These are phyloP conservation scores for Machimus rusticus DNA, from an alignment of 2,888 invertebrate genomes.

Conservation along the genomic window DNA sequence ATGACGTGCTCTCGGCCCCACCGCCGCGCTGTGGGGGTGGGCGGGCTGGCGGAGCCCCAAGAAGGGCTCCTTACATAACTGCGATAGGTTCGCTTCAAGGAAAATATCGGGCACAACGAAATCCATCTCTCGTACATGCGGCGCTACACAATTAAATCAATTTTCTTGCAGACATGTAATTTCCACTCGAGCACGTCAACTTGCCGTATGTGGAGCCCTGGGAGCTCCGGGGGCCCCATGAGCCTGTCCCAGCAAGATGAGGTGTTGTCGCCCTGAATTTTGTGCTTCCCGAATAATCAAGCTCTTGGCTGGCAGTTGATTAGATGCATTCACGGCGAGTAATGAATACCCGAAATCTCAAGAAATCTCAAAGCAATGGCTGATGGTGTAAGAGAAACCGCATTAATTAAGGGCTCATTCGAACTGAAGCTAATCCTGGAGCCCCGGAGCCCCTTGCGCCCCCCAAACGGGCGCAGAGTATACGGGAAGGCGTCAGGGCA, in stretches of 20 bases:
- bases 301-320: background rate
- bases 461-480: background rate
- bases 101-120: background rate
- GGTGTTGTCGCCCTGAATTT: background rate
- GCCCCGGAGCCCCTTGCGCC: too few relatives aligned
- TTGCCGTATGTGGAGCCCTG: background rate
- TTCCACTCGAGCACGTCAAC: conserved; percentile 10
- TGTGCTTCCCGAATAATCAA: background rate
- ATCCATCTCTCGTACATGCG: background rate
- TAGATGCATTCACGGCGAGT: conserved; percentile 13
- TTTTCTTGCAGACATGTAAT: conserved; percentile 25
- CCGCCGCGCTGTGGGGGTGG: background rate
- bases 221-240: background rate
- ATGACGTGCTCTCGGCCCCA: background rate
- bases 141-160: conserved; percentile 17
- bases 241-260: background rate
- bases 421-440: background rate
- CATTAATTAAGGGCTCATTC: conserved; percentile 20
- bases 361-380: background rate
- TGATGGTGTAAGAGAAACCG: background rate
- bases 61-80: background rate
- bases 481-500: background rate
- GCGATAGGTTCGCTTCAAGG: background rate
- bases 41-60: background rate
- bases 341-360: conserved; percentile 1